A percentile compares a stretch with the other conserved stretches of the same genome.
These are phyloP conservation scores for Anneissia japonica DNA, from an alignment of 35 echinoderm and acorn worm genomes.

Conservation along the genomic window DNA sequence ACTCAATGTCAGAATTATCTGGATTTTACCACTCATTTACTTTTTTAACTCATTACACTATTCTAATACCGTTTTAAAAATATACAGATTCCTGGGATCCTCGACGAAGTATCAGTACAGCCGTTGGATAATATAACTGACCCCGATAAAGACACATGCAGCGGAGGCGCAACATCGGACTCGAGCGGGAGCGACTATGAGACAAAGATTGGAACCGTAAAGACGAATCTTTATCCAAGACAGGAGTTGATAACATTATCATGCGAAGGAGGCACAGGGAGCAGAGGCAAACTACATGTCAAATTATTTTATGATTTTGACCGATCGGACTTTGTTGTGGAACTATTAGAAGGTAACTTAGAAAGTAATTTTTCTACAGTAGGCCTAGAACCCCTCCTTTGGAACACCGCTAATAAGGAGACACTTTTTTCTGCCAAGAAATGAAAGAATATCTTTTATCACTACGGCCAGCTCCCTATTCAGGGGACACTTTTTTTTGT, in stretches of 20 bases:
- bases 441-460: too few relatives aligned
- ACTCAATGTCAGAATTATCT: too few relatives aligned
- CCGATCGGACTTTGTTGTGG: conserved; percentile 60
- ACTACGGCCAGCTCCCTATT: too few relatives aligned
- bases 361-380: too few relatives aligned
- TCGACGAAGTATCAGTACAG: not conserved
- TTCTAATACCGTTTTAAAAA: too few relatives aligned
- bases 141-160: conserved; percentile 1
- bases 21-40: too few relatives aligned
- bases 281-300: conserved; percentile 50
- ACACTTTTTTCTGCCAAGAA: too few relatives aligned
- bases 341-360: conserved; percentile 61
- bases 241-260: conserved; percentile 10
- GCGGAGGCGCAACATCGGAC: conserved; percentile 39
- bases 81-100: not conserved
- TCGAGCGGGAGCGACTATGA: conserved; percentile 53
- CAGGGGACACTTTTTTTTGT: too few relatives aligned
- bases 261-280: not conserved
- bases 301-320: conserved; percentile 75
- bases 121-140: not conserved
- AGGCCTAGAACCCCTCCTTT: too few relatives aligned
- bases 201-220: conserved; percentile 57
- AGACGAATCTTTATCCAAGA: conserved; percentile 64
- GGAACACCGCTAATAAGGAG: too few relatives aligned
- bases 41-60: too few relatives aligned